phyloP scores from a whole-genome alignment of 2,888 invertebrate genomes.

The Metopia argyrocephala region DNA sequence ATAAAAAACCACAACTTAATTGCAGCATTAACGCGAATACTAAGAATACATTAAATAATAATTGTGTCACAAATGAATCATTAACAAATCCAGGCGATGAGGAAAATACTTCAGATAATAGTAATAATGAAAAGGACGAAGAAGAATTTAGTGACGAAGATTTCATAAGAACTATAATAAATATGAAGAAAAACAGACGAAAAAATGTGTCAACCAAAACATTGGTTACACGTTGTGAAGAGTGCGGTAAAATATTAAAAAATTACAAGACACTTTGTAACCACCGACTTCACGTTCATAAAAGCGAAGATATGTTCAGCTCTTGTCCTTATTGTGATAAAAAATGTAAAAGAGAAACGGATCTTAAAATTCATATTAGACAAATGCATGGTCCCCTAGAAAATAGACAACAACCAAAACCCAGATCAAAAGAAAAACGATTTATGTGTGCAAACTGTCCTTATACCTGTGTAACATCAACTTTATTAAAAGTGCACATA shows the following conservation, averaged over 20 bases:
- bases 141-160: conserved; percentile 56
- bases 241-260: conserved; percentile 55
- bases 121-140: background rate
- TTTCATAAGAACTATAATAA: conserved; percentile 48
- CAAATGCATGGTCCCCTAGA: conserved; percentile 20
- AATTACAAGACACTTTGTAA: conserved; percentile 35
- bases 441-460: too few relatives aligned
- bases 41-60: background rate
- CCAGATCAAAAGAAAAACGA: too few relatives aligned
- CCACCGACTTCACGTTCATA: conserved; percentile 48
- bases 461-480: conserved; percentile 47
- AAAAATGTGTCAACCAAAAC: conserved; percentile 14
- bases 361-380: conserved; percentile 37
- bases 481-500: conserved; percentile 56
- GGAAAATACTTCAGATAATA: too few relatives aligned
- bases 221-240: conserved; percentile 50
- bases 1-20: too few relatives aligned
- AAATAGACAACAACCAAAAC: too few relatives aligned
- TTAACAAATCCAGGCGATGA: background rate
- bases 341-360: conserved; percentile 44
- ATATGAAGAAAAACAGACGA: conserved; percentile 37
- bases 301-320: conserved; percentile 50
- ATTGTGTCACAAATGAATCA: background rate
- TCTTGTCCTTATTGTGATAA: conserved; percentile 55
- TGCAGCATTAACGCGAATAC: too few relatives aligned